Conservation (phyloP, 2,113 vertebrate genomes). For the Noturus placidus region DNA sequence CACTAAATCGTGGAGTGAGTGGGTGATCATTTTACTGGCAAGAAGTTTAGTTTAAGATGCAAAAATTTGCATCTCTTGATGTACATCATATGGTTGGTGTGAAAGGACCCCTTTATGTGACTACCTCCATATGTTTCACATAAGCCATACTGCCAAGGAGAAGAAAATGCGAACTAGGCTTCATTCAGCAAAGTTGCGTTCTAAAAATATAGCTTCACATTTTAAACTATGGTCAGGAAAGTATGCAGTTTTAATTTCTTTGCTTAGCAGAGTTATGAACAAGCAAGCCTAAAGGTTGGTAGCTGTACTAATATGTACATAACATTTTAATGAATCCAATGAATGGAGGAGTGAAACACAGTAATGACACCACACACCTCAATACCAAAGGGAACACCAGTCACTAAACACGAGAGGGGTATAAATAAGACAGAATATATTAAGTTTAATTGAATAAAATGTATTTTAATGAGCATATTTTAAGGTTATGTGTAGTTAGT, state of each 20-base stretch:
- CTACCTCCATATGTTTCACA: not conserved
- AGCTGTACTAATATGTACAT: not conserved
- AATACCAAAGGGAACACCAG: too few relatives aligned
- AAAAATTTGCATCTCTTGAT: not conserved
- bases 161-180: not conserved
- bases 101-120: slow-evolving; percentile 34
- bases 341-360: not conserved
- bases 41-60: not conserved
- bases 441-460: not conserved
- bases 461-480: not conserved
- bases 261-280: not conserved
- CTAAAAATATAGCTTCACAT: not conserved
- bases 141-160: not conserved
- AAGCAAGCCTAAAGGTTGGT: not conserved
- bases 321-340: not conserved
- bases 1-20: not conserved
- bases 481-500: not conserved
- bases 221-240: not conserved
- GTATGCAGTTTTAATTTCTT: not conserved
- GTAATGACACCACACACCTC: too few relatives aligned
- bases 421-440: too few relatives aligned
- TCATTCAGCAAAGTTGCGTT: not conserved
- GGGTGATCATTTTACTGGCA: not conserved
- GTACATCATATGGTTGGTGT: slow-evolving; percentile 17
- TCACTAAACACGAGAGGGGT: too few relatives aligned